These are phyloP conservation scores for Chamaea fasciata DNA, from an alignment of 2,113 vertebrate species.

Conservation along the genomic window DNA sequence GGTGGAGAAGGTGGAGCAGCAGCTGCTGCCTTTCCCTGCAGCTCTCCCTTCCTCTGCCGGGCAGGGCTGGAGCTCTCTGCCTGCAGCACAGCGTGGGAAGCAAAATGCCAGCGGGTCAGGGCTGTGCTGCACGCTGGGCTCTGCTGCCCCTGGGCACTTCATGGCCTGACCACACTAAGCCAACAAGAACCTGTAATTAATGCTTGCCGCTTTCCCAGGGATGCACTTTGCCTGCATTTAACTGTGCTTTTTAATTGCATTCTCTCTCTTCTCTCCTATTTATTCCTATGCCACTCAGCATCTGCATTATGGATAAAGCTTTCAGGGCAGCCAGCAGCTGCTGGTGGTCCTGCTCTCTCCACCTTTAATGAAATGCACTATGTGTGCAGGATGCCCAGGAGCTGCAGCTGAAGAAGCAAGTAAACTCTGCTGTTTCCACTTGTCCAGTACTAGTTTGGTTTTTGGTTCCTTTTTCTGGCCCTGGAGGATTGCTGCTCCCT, in stretches of 20 bases:
- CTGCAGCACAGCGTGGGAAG: neutral
- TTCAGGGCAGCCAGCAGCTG: neutral
- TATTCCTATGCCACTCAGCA: neutral
- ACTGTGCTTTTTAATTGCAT: neutral
- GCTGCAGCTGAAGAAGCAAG: neutral
- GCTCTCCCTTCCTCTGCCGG: rapidly evolving
- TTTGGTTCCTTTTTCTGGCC: neutral
- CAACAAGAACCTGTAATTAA: neutral
- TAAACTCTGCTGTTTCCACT: neutral
- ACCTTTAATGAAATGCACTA: neutral
- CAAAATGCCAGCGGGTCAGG: neutral
- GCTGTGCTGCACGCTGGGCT: neutral
- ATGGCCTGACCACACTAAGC: rapidly evolving
- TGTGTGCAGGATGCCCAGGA: neutral
- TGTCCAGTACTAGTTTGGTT: neutral
- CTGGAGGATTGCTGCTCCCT: neutral
- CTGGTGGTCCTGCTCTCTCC: neutral
- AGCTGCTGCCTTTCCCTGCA: neutral
- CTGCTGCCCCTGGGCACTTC: neutral
- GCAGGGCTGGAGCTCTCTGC: neutral
- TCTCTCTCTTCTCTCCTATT: neutral
- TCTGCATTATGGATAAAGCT: neutral
- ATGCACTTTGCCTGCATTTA: neutral
- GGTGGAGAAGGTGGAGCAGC: neutral
- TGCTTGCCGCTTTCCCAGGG: neutral